Conservation (phyloP, 2,113 vertebrate genomes). For the Phalacrocorax aristotelis region DNA sequence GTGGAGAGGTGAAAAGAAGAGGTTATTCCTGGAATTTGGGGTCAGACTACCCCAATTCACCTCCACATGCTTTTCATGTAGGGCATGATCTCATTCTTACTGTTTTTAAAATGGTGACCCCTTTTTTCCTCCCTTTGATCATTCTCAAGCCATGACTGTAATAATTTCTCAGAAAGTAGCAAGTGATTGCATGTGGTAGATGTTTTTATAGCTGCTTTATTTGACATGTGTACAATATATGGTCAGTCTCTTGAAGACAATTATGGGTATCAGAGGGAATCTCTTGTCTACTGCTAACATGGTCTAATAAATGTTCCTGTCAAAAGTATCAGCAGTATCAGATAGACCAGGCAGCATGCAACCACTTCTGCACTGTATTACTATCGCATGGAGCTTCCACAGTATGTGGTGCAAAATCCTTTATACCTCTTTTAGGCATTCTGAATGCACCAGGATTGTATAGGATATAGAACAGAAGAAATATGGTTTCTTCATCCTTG, state of each 20-base stretch:
- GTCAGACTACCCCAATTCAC: background rate
- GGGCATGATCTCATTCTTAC: background rate
- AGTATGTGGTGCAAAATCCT: background rate
- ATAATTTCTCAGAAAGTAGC: background rate
- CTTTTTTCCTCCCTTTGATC: background rate
- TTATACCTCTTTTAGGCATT: background rate
- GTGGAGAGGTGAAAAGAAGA: background rate
- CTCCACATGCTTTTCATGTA: background rate
- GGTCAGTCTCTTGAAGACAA: background rate
- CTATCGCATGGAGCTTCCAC: background rate
- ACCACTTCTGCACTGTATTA: background rate
- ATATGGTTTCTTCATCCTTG: background rate
- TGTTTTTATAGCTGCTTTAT: background rate
- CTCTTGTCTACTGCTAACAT: background rate
- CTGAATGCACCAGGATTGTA: background rate
- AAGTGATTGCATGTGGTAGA: background rate
- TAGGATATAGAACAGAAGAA: background rate
- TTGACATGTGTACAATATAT: background rate
- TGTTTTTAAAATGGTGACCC: background rate
- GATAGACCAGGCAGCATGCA: background rate
- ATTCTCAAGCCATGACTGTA: background rate
- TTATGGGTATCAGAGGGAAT: background rate
- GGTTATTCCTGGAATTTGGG: background rate
- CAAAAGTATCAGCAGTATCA: background rate
- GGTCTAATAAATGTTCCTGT: conserved; percentile 7